phyloP scores from a whole-genome alignment of 2,113 vertebrate genomes.

The Scopus umbretta region DNA sequence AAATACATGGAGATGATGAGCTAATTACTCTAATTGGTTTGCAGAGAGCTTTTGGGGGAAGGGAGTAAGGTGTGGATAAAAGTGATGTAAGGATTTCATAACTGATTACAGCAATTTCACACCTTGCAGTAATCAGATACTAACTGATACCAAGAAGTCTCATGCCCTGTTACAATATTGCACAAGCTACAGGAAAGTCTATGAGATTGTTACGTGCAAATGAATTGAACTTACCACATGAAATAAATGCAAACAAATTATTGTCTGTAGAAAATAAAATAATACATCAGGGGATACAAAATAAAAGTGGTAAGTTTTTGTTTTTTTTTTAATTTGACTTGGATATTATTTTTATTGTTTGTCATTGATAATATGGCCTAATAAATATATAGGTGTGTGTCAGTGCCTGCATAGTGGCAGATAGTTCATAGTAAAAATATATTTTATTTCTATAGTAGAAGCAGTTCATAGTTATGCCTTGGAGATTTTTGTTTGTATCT shows the following conservation, averaged over 20 bases:
- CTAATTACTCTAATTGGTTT: background rate
- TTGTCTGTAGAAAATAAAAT: background rate
- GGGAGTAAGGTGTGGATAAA: background rate
- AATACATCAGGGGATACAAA: background rate
- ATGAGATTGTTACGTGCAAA: background rate
- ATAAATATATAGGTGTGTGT: background rate
- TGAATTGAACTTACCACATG: background rate
- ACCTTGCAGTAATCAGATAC: background rate
- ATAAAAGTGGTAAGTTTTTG: background rate
- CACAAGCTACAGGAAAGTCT: background rate
- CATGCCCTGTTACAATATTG: background rate
- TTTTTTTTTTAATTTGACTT: background rate
- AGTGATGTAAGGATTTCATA: background rate
- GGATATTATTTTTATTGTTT: background rate
- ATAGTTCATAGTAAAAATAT: background rate
- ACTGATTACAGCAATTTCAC: background rate
- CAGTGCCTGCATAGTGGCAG: background rate
- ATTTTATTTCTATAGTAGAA: background rate
- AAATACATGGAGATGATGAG: background rate
- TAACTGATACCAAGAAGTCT: background rate
- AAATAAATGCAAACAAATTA: background rate
- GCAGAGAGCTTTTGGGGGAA: background rate
- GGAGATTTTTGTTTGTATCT: background rate
- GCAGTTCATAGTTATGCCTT: background rate
- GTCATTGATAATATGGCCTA: background rate